Evolutionary conservation across 2,113 vertebrate genomes (phyloP), one percentile per base, ranked within the genome.

Genomic region (Alectura lathami): DNA sequence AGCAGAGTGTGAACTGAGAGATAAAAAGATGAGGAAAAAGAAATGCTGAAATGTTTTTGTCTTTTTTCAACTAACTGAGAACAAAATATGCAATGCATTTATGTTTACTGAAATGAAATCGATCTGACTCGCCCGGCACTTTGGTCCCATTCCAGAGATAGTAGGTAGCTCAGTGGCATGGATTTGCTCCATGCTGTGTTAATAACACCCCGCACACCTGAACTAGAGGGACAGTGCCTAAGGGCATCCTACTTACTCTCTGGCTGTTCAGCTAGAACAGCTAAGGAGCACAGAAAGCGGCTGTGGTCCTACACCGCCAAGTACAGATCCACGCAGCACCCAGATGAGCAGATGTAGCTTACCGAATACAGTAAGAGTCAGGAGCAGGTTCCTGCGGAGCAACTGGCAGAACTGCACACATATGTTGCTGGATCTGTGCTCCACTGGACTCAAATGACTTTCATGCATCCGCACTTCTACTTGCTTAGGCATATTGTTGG

Each of bases 401-500:
- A 98, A 99, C 97, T 98, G 97, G 66, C 98, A 99, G 84, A 99
- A 69, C 87, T 98, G 95, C 95, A 98, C 97, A 94, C 98, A 98
- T 87, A 98, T 96, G 59, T 98, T 98, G 85, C 97, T 97, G 70
- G 97, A 98, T 92, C 98, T 96, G 38, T 98, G 97, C 96, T 99
- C 99, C 8, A 98, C 98, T 4, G 99, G 98, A 92, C 97, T 98
- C 96, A 99, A 98, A 83, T 99, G 99, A 93, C 98, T 99, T 96
- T 99, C 99, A 4, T 99, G 99, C 99, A 99, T 99, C 89, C 99
- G 98, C 85, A 99, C 99, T 97, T 99, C 99, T 88, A 99, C 99
- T 98, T 99, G 99, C 98, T 99, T 99, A 97, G 99, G 99, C 99
- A 99, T 99, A 94, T 97, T 99, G 98, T 98, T 98, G 98, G 98